phyloP scores from a whole-genome alignment of 2,888 invertebrate species.

The Microdon myrmicae region DNA sequence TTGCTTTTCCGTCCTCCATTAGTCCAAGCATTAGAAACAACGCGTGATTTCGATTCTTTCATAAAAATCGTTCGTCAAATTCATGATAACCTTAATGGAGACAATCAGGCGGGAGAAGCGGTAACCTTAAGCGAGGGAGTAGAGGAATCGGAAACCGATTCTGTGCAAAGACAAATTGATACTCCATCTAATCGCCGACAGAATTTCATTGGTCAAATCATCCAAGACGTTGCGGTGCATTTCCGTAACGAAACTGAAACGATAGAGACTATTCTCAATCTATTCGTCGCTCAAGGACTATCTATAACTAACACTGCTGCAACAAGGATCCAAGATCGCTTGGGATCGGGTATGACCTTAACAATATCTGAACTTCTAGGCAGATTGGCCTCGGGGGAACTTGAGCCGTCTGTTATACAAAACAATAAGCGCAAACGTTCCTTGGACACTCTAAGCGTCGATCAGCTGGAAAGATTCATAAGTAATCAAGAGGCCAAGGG shows the following conservation, averaged over 20 bases:
- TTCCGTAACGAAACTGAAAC: constrained; percentile 67
- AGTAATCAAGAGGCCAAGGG: constrained; percentile 70
- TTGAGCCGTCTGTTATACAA: constrained; percentile 69
- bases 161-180: constrained; percentile 43
- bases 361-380: constrained; percentile 72
- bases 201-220: constrained; percentile 70
- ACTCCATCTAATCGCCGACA: constrained; percentile 55
- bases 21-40: constrained; percentile 70
- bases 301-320: constrained; percentile 73
- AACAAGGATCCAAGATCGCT: constrained; percentile 72
- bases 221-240: constrained; percentile 69
- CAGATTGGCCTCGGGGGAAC: constrained; percentile 74
- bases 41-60: constrained; percentile 74
- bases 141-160: too few relatives aligned
- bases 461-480: constrained; percentile 72
- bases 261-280: constrained; percentile 69
- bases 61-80: constrained; percentile 71
- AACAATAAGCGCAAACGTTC: constrained; percentile 61
- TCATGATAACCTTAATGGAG: constrained; percentile 64
- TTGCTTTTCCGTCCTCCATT: constrained; percentile 70
- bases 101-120: constrained; percentile 55
- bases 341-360: constrained; percentile 75
- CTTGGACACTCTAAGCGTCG: constrained; percentile 63
- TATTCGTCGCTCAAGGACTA: constrained; percentile 74
- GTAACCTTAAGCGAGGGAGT: constrained; percentile 56